Conservation (phyloP, 2,888 invertebrate genomes). For the Pandemis heparana region DNA sequence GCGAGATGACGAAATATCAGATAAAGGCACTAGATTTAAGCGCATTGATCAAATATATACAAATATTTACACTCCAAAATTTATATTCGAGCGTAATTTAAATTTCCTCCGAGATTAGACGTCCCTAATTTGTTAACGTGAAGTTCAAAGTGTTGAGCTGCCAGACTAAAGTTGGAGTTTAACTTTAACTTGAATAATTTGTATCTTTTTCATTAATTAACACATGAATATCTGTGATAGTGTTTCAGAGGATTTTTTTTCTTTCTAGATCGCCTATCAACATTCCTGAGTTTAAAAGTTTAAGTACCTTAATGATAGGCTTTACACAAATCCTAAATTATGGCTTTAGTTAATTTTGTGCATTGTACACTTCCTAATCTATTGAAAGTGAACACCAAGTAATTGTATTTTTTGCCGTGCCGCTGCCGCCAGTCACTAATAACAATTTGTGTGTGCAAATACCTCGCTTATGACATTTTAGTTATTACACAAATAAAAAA, state of each 20-base stretch:
- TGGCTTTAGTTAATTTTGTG: slow-evolving; percentile 31
- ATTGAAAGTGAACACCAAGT: slow-evolving; percentile 53
- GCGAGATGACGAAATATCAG: slow-evolving; percentile 33
- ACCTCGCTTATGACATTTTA: slow-evolving; percentile 12
- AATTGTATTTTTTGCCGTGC: slow-evolving; percentile 46
- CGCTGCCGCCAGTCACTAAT: slow-evolving; percentile 16
- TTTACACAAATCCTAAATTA: slow-evolving; percentile 28
- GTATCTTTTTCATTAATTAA: background rate
- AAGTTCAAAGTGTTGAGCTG: slow-evolving; percentile 25
- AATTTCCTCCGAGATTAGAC: slow-evolving; percentile 30
- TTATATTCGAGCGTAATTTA: slow-evolving; percentile 28
- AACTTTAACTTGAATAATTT: background rate
- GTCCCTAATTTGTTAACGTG: slow-evolving; percentile 8
- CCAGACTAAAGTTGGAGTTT: slow-evolving; percentile 2
- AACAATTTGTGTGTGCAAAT: slow-evolving; percentile 29
- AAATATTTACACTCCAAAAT: slow-evolving; percentile 27
- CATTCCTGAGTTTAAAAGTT: slow-evolving; percentile 24
- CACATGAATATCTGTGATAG: background rate
- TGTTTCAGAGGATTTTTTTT: background rate
- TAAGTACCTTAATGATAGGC: slow-evolving; percentile 37
- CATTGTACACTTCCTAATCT: slow-evolving; percentile 32
- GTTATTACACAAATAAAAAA: background rate
- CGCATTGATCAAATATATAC: slow-evolving; percentile 45
- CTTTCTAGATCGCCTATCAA: slow-evolving; percentile 19
- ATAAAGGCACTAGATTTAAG: slow-evolving; percentile 52